Evolutionary conservation across 2,888 invertebrate species (phyloP), one percentile per base, ranked within the genome.

Genomic region (Sarcophaga subvicina): DNA sequence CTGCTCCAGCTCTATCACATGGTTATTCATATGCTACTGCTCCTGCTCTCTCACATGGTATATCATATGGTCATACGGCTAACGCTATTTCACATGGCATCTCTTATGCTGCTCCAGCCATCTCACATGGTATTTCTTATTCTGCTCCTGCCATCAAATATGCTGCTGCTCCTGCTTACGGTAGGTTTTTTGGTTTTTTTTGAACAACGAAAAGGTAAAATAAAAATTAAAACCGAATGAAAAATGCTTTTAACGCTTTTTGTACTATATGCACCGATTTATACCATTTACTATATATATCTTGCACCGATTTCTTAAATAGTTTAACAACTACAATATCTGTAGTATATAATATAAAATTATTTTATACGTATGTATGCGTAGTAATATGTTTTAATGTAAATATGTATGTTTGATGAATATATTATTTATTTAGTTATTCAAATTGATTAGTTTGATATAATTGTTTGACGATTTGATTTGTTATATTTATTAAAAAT

Each of bases 151-250:
- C 87, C 37, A 22, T 88, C 37, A 87, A 88, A 17, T 84, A 82
- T 45, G 83, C 88, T 14, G 88, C 89, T 27, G 86, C 90, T 79
- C 93, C 93, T 71, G 89, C 92, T 60, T 90, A 91, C 83, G 92
- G 92, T 92, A 92, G 91, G 92, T 91, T 86, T n/a, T 37, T 27
- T 27, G 5, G 25, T 25, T 27, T 6, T 37, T 37, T 6, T 37
- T 27, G 22, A 25, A 11, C 4, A 10, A 27, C 25, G 4, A 22
- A 25, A 4, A 86, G 82, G 86, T 82, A 49, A 49, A 14, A 14
- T 49, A 14, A 14, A 4, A 54, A 17, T 54, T 14, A 49, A 49
- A 4, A 37, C 4, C 14, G 2, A 49, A 14, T 14, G 14, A 14
- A 64, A 85, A 77, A 63, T 80, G 87, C 87, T 85, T 85, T 83